Evolutionary conservation across 2,113 vertebrate genomes (phyloP).

Genomic region (Rhadina sibilatrix): DNA sequence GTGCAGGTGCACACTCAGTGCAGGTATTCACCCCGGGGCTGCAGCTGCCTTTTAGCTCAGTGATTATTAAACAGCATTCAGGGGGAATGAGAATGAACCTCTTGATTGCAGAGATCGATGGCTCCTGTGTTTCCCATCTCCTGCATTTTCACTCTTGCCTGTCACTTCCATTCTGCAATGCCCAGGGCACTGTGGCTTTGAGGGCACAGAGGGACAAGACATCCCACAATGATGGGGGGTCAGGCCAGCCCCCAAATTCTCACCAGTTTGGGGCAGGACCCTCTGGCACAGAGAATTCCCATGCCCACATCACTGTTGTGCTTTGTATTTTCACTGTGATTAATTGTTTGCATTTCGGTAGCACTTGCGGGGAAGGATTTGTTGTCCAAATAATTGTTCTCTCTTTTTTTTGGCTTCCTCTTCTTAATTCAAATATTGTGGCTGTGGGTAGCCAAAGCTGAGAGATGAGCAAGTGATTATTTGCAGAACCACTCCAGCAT

Average conservation of each 20-base stretch:
- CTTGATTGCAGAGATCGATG: not conserved
- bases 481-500: not conserved
- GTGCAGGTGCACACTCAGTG: accelerated
- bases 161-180: accelerated
- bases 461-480: not conserved
- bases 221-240: not conserved
- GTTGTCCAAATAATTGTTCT: not conserved
- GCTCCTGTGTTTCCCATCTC: not conserved
- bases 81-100: not conserved
- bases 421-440: not conserved
- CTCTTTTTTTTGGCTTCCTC: not conserved
- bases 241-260: not conserved
- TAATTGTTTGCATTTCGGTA: not conserved
- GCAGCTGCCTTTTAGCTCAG: accelerated
- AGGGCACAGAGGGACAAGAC: not conserved
- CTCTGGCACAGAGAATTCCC: not conserved
- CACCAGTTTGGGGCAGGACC: not conserved
- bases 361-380: not conserved
- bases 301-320: not conserved
- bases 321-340: not conserved
- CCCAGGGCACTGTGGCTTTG: not conserved
- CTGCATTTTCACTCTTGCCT: not conserved
- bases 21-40: accelerated
- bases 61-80: not conserved
- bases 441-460: not conserved